Evolutionary conservation across 2,797 vertebrate species (phyloP), one percentile per base, ranked within the genome.

Genomic region (Eidolon dupreanum): DNA sequence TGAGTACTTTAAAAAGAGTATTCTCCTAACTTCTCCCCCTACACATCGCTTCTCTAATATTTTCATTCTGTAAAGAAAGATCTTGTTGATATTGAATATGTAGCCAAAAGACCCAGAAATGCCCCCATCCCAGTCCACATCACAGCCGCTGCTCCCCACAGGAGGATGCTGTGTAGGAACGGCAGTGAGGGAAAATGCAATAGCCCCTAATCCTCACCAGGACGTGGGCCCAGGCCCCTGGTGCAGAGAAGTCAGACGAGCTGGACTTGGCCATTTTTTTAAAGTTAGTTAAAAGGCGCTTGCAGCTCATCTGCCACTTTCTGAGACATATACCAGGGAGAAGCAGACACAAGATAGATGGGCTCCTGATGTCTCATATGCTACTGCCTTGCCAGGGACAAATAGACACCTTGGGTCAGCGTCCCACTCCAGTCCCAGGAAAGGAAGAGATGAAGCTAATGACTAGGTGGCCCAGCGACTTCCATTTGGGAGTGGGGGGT

Each of bases 1-100:
- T 94, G 33, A 89, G 59, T 61, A 65, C 31, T 95, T 83, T 71
- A 68, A 59, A 86, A 96, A 88, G 84, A 68, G 38, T 65, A 1
- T 81, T 75, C 46, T 24, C 41, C 33, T 75, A 89, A 61, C 57
- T 93, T 75, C 26, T 43, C 19, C 26, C 38, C 19, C 10, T 11
- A 16, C 49, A 31, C 31, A 24, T 4, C 26, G 20, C 22, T 93
- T 88, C 61, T 51, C 31, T 68, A 41, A 53, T 74, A 24, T 68
- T 93, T 81, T 86, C 66, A 61, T 59, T 92, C 46, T 78, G 3
- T 33, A 70, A 24, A 51, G 36, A 79, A 61, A 91, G 17, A 5
- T 49, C n/a, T 92, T 66, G 11, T 10, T 17, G 24, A 86, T 33
- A 36, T 8, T 79, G 20, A 89, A 36, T 78, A 53, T 31, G 38